These are phyloP conservation scores for Dendrocincla tyrannina DNA, from an alignment of 2,797 vertebrate species.

Conservation along the genomic window DNA sequence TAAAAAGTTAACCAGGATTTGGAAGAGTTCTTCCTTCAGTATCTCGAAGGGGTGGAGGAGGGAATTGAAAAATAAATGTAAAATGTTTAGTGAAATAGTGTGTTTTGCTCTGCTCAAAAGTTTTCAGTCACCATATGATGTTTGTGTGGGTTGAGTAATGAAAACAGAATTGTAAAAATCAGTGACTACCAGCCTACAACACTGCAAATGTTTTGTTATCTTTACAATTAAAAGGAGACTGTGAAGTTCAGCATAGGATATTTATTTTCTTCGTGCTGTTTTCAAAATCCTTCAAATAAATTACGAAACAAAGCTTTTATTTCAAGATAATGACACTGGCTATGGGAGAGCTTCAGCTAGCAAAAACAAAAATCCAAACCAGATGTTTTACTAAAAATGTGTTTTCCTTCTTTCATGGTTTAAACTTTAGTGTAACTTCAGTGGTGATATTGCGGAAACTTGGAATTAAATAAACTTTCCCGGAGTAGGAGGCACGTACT, in stretches of 20 bases:
- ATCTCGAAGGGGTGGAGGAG: neutral
- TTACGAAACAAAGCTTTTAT: neutral
- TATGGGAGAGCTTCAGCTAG: neutral
- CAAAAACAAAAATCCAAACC: neutral
- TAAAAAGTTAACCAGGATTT: constrained; percentile 70
- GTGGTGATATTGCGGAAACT: neutral
- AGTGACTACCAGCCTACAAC: constrained; percentile 47
- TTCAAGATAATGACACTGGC: neutral
- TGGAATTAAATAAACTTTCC: constrained; percentile 38
- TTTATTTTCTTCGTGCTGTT: neutral
- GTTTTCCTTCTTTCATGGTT: neutral
- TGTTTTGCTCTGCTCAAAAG: constrained; percentile 42
- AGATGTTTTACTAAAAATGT: constrained; percentile 33
- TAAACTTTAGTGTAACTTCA: constrained; percentile 19
- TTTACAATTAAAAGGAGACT: constrained; percentile 41
- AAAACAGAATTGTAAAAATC: constrained; percentile 66
- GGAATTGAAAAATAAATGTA: neutral
- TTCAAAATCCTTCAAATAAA: neutral
- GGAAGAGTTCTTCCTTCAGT: constrained; percentile 40
- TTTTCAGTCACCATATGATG: constrained; percentile 46
- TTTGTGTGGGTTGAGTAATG: constrained; percentile 68
- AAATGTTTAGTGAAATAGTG: neutral
- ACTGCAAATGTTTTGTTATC: constrained; percentile 35
- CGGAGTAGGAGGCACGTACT: neutral
- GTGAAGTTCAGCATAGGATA: neutral